These are phyloP conservation scores for Aphelenchoides besseyi DNA, from an alignment of 1,140 invertebrate genomes.

Conservation along the genomic window DNA sequence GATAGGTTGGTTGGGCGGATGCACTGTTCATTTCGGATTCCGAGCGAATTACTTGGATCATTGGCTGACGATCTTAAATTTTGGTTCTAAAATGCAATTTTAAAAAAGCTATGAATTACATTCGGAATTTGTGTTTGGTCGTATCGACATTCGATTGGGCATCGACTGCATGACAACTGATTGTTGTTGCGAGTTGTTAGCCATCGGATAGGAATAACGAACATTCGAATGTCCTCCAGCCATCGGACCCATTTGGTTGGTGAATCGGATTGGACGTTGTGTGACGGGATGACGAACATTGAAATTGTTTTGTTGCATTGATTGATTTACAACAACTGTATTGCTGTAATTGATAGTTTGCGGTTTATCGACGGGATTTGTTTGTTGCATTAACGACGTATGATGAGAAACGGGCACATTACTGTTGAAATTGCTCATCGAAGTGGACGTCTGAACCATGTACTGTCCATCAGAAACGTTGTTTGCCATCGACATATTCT, in stretches of 20 bases:
- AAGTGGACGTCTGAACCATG: background rate
- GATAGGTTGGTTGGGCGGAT: background rate
- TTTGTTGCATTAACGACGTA: background rate
- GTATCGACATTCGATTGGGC: background rate
- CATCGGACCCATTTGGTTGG: background rate
- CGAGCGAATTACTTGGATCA: background rate
- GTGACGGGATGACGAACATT: slow-evolving; percentile 7
- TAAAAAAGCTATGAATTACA: too few relatives aligned
- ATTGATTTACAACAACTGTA: background rate
- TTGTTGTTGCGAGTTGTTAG: slow-evolving; percentile 6
- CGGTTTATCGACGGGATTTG: background rate
- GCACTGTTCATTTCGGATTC: background rate
- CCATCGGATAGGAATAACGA: background rate
- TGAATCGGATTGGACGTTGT: background rate
- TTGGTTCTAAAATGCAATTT: too few relatives aligned
- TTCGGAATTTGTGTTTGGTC: background rate
- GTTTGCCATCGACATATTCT: background rate
- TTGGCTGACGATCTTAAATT: background rate
- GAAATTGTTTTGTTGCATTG: background rate
- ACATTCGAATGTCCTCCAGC: background rate
- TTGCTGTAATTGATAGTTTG: background rate
- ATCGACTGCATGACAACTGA: background rate
- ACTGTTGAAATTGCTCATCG: background rate
- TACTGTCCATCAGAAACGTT: background rate
- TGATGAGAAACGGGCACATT: background rate